phyloP scores from a whole-genome alignment of 2,113 vertebrate genomes.

The Calidris pygmaea region DNA sequence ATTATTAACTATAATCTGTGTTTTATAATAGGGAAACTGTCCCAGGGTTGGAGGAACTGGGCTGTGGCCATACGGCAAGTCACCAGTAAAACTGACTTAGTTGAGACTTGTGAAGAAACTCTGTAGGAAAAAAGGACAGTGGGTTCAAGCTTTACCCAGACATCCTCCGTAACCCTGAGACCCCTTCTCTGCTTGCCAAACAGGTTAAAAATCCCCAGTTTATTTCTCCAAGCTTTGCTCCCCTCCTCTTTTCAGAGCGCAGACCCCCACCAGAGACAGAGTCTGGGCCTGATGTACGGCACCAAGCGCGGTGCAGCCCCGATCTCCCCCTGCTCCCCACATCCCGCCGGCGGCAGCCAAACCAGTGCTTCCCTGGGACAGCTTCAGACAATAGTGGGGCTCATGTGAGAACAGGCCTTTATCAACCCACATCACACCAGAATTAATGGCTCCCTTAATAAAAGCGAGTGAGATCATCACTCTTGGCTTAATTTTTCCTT shows the following conservation, averaged over 20 bases:
- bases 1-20: neutral
- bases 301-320: accelerated
- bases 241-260: neutral
- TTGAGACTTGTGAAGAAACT: neutral
- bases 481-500: conserved; percentile 42
- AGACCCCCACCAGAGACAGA: neutral
- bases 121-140: neutral
- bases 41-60: neutral
- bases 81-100: neutral
- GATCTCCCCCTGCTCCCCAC: neutral
- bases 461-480: conserved; percentile 48
- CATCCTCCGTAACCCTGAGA: neutral
- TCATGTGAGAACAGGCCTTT: neutral
- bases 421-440: neutral
- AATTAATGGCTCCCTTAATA: conserved; percentile 45
- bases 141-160: neutral
- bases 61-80: accelerated
- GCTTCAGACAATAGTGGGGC: neutral
- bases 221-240: neutral
- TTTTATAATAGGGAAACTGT: neutral
- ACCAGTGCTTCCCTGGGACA: neutral
- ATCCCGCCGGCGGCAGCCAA: neutral
- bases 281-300: accelerated
- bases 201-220: neutral
- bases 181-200: neutral